A percentile compares a stretch with the other conserved stretches of the same genome.
phyloP scores from a whole-genome alignment of 1,140 invertebrate genomes.

The Goniozus legneri region DNA sequence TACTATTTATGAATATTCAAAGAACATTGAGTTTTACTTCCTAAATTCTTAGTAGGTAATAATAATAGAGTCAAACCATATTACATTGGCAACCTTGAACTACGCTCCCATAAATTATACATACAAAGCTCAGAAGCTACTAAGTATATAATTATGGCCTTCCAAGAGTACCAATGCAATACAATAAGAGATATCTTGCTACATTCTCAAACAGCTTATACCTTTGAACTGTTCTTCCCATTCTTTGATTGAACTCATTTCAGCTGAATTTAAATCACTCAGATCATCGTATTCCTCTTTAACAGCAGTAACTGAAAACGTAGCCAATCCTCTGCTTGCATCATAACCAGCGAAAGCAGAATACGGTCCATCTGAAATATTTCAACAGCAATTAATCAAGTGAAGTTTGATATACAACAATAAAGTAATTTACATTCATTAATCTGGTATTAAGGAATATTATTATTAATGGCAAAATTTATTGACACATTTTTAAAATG shows the following conservation, averaged over 20 bases:
- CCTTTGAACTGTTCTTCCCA: conserved; percentile 98
- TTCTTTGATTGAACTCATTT: conserved; percentile 86
- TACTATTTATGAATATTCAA: no score
- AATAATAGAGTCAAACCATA: background rate
- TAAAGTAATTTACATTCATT: no score
- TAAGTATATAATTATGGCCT: no score
- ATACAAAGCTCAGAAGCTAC: no score
- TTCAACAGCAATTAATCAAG: no score
- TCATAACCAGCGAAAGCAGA: conserved; percentile 91
- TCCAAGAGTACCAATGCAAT: no score
- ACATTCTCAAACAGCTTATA: conserved; percentile 49
- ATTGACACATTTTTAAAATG: no score
- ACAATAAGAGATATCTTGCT: no score
- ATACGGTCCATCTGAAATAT: conserved; percentile 80
- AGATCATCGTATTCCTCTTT: conserved; percentile 92
- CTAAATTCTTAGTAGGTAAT: no score
- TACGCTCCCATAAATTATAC: no score
- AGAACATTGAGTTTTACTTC: no score
- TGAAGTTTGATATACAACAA: no score
- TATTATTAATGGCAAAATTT: conserved; percentile 3
- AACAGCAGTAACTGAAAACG: conserved; percentile 81
- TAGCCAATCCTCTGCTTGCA: conserved; percentile 90
- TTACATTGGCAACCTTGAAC: background rate
- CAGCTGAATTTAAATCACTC: conserved; percentile 82
- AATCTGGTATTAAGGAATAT: background rate